Conservation (phyloP, 2,113 vertebrate genomes). For the Ptilonorhynchus violaceus region DNA sequence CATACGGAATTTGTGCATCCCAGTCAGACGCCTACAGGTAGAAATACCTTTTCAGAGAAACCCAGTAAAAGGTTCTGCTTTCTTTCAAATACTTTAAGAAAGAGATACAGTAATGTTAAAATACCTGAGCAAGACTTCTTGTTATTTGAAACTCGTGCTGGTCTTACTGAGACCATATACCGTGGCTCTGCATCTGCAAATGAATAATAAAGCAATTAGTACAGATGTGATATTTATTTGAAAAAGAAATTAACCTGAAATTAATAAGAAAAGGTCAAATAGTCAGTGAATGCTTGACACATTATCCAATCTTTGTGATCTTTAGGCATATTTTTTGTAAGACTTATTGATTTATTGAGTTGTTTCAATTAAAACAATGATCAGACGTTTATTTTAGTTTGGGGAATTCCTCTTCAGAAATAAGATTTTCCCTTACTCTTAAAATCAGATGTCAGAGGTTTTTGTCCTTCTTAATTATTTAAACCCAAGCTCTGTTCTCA, state of each 20-base stretch:
- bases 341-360: not conserved
- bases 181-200: conserved; percentile 91
- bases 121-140: conserved; percentile 93
- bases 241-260: not conserved
- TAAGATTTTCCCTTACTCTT: not conserved
- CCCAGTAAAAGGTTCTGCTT: not conserved
- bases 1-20: rapidly evolving
- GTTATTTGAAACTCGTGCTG: conserved; percentile 79
- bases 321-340: not conserved
- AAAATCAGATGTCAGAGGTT: not conserved
- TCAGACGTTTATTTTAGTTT: not conserved
- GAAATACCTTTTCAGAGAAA: not conserved
- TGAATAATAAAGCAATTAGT: not conserved
- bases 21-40: not conserved
- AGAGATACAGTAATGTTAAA: not conserved
- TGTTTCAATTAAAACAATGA: not conserved
- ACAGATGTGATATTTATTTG: not conserved
- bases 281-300: not conserved
- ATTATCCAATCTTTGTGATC: not conserved
- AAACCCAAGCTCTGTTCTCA: not conserved
- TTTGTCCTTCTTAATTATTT: not conserved
- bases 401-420: not conserved
- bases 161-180: conserved; percentile 89
- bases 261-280: not conserved
- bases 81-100: not conserved